Percentiles rank a stretch among this genome's conserved stretches.
Conservation (phyloP, 1,140 invertebrate species). For the Ceratitis capitata region DNA sequence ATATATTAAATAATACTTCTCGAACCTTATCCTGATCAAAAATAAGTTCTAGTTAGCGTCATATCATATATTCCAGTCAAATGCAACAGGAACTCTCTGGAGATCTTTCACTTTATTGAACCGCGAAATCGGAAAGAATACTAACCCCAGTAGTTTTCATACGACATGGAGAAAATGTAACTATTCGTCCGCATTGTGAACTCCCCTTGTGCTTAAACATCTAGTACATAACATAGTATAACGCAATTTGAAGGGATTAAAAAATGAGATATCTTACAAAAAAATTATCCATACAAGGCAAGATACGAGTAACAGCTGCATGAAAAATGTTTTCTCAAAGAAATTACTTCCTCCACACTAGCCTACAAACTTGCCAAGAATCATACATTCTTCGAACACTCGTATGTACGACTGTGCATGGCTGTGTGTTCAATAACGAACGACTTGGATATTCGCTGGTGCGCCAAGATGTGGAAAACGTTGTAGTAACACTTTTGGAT, state of each 20-base stretch:
- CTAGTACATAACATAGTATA: neutral
- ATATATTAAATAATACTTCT: too few relatives aligned
- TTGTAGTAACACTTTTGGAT: neutral
- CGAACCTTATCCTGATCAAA: too few relatives aligned
- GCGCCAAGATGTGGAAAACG: neutral
- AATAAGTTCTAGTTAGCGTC: too few relatives aligned
- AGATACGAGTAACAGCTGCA: constrained; percentile 15
- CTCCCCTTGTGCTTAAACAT: too few relatives aligned
- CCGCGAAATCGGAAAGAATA: too few relatives aligned
- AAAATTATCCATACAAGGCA: neutral
- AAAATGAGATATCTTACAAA: neutral
- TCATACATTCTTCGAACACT: too few relatives aligned
- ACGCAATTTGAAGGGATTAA: neutral
- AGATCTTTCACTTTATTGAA: too few relatives aligned
- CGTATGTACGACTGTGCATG: neutral
- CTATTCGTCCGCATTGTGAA: too few relatives aligned
- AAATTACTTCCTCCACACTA: neutral
- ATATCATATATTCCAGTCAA: too few relatives aligned
- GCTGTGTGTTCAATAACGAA: neutral
- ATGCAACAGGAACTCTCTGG: too few relatives aligned
- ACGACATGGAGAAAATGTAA: too few relatives aligned
- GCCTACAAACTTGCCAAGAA: neutral
- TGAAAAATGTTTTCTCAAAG: neutral
- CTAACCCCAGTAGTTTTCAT: too few relatives aligned
- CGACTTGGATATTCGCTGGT: neutral